Base-by-base conservation (phyloP, 2,888 invertebrate species). In the Tryphoninae sp. region DNA sequence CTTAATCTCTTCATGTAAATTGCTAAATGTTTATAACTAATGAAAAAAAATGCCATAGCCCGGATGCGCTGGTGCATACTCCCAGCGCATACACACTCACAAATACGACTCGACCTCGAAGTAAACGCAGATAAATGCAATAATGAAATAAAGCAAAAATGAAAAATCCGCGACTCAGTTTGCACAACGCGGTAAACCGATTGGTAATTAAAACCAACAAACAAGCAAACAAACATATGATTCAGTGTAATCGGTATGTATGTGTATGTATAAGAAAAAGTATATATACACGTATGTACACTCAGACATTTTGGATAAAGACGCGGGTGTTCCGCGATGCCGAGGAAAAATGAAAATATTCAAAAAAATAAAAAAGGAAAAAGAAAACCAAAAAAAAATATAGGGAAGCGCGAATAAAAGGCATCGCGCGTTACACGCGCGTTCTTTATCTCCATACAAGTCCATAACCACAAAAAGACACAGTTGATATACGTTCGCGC, bases 51-150 rank as follows among this genome's bases (percentile, higher is more conserved):
- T 92, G 92, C 92, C 92, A 92, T 92, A 92, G 92, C 92, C 92
- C 92, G 92, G 92, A 92, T 92, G 92, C 91, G 91, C 92, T 92
- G 92, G 92, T 92, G 92, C 88, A 92, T 92, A 92, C 91, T 92
- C 92, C 92, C 92, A 92, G 92, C 89, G 92, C 92, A 92, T 91
- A 92, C 91, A 92, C 92, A 92, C 86, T 92, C 89, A 91, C 92
- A 92, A 92, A 91, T 91, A 92, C 90, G 92, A 92, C 92, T 92
- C 91, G 91, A 91, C 88, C 89, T 90, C 88, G 90, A 90, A 89
- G 89, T 85, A 89, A 90, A 90, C 87, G 89, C 86, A 89, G 89
- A 84, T 82, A 88, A 55, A 81, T 78, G 71, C 68, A 86, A 86
- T 89, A 86, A 84, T 82, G 82, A 78, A 83, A 65, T 53, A 77